Base-by-base conservation (phyloP, 2,888 invertebrate genomes). In the Malachius bipustulatus region DNA sequence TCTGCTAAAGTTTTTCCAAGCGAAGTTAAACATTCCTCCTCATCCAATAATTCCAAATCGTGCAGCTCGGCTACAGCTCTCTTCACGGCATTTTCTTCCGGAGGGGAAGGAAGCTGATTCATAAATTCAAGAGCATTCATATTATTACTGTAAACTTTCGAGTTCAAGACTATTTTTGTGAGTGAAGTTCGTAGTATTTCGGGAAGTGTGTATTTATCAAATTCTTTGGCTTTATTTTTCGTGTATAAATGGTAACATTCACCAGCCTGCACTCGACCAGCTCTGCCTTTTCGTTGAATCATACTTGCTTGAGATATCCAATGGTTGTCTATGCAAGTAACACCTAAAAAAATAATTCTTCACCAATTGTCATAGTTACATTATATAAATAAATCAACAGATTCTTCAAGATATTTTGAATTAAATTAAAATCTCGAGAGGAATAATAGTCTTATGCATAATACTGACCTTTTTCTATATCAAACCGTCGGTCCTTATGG, bases 191-290 rank as follows among this genome's bases (percentile, higher is more conserved):
- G 64, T 27, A 73, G 54, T 47, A 81, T 74, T 59, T 79, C 78
- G 0, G 81, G 77, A 2, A 68, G 57, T 0, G 73, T 68, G 54
- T 71, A 73, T 0, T 59, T 47, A 0, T 50, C 47, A 39, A 81
- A 68, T 6, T 65, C 52, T 0, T 62, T 45, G 48, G 66, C 73
- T 38, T 66, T 67, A 1, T 65, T 54, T 47, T 59, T 58, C 1
- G 73, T 65, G 42, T 73, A 74, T 37, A 75, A 45, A 46, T 70
- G 72, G 45, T 59, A 73, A 48, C 69, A 63, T 51, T 73, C 66
- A 48, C 81, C 81, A 8, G 75, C 63, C 40, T 64, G 68, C 1
- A 75, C 71, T 35, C 81, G 62, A 1, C 82, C 82, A 3, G 82
- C 81, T 26, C 82, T 60, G 1, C 81, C 82, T 32, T 69, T 67